A percentile compares a stretch with the other conserved stretches of the same genome.
Conservation (phyloP, 2,888 invertebrate genomes). For the Andrena haemorrhoa region DNA sequence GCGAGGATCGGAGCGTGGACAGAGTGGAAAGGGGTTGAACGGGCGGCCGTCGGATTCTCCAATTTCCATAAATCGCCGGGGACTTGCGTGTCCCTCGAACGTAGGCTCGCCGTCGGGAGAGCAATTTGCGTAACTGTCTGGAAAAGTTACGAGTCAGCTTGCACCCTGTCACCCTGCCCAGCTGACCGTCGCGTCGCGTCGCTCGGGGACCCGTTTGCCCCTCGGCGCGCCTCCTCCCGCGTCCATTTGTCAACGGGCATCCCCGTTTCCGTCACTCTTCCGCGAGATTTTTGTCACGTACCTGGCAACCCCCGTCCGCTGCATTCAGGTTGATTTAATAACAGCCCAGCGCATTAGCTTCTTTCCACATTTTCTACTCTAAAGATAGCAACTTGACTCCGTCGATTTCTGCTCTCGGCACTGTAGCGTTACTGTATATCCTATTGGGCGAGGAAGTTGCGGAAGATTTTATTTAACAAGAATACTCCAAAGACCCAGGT, state of each 20-base stretch:
- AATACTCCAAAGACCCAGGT: neutral
- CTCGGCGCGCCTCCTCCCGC: neutral
- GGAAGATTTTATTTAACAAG: too few relatives aligned
- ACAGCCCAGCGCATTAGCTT: too few relatives aligned
- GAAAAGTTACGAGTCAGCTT: slow-evolving; percentile 64
- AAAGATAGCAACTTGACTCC: too few relatives aligned
- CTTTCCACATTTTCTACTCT: too few relatives aligned
- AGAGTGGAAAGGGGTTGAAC: neutral
- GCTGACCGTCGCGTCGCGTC: slow-evolving; percentile 14
- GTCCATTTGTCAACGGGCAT: slow-evolving; percentile 42
- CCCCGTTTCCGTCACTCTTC: slow-evolving; percentile 4
- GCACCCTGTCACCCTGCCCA: slow-evolving; percentile 48
- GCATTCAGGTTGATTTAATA: too few relatives aligned
- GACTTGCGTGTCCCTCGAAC: slow-evolving; percentile 37
- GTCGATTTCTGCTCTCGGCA: too few relatives aligned
- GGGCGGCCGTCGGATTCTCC: slow-evolving; percentile 13
- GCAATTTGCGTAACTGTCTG: slow-evolving; percentile 58
- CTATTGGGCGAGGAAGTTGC: too few relatives aligned
- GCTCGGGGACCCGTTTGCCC: slow-evolving; percentile 9
- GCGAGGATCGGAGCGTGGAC: neutral
- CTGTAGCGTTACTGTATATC: too few relatives aligned
- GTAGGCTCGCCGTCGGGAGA: slow-evolving; percentile 46
- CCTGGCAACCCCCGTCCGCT: too few relatives aligned
- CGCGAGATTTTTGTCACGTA: slow-evolving; percentile 17
- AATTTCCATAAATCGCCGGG: slow-evolving; percentile 67